Evolutionary conservation across 2,797 vertebrate genomes (phyloP), one percentile per base, ranked within the genome.

Genomic region (Tinamus major): DNA sequence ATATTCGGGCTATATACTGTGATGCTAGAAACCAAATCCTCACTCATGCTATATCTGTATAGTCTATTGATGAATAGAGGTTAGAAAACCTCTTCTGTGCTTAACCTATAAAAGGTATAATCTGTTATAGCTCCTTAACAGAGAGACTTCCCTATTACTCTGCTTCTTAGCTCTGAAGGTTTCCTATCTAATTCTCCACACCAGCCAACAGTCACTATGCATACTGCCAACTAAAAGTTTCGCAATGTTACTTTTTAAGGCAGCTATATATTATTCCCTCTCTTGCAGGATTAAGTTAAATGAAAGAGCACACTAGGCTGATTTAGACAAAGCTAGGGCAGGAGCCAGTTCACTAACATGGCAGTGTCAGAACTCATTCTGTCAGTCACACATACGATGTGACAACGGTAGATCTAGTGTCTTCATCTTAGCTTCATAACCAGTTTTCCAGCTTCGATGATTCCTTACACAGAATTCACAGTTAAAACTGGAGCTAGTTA

Each of bases 101-200:
- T 26, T 51, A 72, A 62, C 46, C 3, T 7, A 55, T 35, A 46
- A 51, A 58, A 79, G 4, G 62, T 5, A 62, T 3, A 75, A 87
- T 75, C 71, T 59, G 67, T 18, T 79, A 29, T 2, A 87, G 7
- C 19, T 72, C 23, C 70, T 70, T 80, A 83, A 67, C 11, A 85
- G 10, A 85, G 9, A 9, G 15, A 31, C 18, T 33, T 68, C 33
- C 7, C 65, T 71, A 17, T 33, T 67, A 67, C 7, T 68, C 53
- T 51, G 0, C 0, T 48, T 75, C 10, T 37, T 44, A 61, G 29
- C 58, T 80, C 29, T 46, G 62, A 55, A 68, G 0, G 0, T 49
- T 91, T 90, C 78, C 33, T 79, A 29, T 42, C 86, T 76, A 51
- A 92, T 62, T 59, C 33, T 49, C 46, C 59, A 51, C 10, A 76